phyloP scores from a whole-genome alignment of 2,888 invertebrate species.

The Tanytarsus gracilentus region DNA sequence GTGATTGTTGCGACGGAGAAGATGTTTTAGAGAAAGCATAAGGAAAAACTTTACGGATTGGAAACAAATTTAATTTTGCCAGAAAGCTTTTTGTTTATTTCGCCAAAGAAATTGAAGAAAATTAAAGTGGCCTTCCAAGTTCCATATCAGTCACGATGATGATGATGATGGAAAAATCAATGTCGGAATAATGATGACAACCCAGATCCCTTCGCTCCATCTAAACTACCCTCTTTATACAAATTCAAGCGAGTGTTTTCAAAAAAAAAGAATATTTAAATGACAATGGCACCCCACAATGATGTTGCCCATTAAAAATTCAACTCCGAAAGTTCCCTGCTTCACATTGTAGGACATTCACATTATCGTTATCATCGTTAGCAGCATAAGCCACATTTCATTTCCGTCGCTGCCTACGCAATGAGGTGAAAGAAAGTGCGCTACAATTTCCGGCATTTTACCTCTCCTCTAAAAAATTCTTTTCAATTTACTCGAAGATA shows the following conservation, averaged over 20 bases:
- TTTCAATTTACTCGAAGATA: background rate
- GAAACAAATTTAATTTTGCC: conserved; percentile 15
- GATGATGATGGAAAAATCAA: conserved; percentile 16
- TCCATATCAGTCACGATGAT: no score
- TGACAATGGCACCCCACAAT: background rate
- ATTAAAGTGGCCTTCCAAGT: background rate
- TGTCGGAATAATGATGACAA: background rate
- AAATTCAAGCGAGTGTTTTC: background rate
- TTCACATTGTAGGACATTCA: background rate
- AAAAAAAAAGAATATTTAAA: background rate
- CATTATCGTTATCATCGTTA: conserved; percentile 13
- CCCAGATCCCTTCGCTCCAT: background rate
- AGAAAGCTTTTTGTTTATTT: background rate
- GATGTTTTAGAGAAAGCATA: background rate
- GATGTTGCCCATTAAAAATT: conserved; percentile 1
- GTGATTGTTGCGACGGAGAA: background rate
- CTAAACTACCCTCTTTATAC: background rate
- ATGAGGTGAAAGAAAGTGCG: background rate
- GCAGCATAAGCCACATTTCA: conserved; percentile 10
- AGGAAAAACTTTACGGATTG: background rate
- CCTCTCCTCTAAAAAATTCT: background rate
- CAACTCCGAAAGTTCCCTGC: conserved; percentile 2
- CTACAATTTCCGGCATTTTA: conserved; percentile 14
- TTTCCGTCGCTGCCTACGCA: background rate
- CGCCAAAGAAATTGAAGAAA: background rate